phyloP scores from a whole-genome alignment of 2,797 vertebrate genomes.

The Hafferia zeledoni region DNA sequence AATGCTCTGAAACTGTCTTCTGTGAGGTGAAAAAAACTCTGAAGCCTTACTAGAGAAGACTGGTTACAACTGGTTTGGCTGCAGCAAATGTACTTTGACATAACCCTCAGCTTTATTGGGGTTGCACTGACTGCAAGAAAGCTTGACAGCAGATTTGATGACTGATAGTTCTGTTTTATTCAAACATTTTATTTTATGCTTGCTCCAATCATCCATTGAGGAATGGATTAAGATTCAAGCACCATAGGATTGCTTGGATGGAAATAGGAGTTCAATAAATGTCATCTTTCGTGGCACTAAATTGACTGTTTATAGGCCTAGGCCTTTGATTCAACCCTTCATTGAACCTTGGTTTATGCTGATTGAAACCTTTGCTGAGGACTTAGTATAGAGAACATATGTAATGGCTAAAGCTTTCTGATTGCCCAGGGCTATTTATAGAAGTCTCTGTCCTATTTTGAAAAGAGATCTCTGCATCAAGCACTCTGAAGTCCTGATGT shows the following conservation, averaged over 20 bases:
- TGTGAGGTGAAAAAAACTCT: not conserved
- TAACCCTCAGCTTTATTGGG: constrained; percentile 12
- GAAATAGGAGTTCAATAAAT: constrained; percentile 44
- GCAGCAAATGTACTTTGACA: not conserved
- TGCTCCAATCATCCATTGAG: not conserved
- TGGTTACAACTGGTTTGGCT: not conserved
- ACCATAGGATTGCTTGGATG: not conserved
- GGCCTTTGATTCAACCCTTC: constrained; percentile 25
- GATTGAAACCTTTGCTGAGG: constrained; percentile 5
- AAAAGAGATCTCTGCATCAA: not conserved
- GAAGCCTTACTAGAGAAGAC: not conserved
- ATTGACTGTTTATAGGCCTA: constrained; percentile 15
- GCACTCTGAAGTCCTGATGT: not conserved
- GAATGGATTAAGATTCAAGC: constrained; percentile 41
- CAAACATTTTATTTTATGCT: constrained; percentile 35
- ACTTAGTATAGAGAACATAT: not conserved
- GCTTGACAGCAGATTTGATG: constrained; percentile 23
- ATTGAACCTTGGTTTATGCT: constrained; percentile 19
- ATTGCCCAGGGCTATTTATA: constrained; percentile 1
- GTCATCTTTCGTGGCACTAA: constrained; percentile 2
- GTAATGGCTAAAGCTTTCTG: not conserved
- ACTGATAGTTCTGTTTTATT: constrained; percentile 42
- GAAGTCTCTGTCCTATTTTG: not conserved
- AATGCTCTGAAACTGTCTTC: not conserved
- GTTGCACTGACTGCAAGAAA: not conserved